Evolutionary conservation across 2,113 vertebrate genomes (phyloP).

Genomic region (Heterotilapia buettikoferi): DNA sequence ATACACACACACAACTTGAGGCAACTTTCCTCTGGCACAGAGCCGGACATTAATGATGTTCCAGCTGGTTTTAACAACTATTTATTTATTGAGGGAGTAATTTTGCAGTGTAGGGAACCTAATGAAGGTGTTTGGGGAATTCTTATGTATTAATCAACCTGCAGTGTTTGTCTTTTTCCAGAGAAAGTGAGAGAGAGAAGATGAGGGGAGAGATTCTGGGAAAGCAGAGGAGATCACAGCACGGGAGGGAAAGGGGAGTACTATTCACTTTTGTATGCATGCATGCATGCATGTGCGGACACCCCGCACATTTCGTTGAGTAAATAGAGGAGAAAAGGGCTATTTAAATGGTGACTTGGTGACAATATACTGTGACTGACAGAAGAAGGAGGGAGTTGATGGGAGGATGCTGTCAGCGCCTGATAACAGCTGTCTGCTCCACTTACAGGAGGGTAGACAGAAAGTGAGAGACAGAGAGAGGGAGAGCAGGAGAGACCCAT

Average conservation of each 20-base stretch:
- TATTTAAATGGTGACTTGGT: constrained; percentile 50
- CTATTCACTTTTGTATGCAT: not conserved
- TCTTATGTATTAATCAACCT: constrained; percentile 39
- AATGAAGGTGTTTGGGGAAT: constrained; percentile 51
- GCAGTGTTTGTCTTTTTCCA: not conserved
- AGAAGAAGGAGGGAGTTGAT: constrained; percentile 54
- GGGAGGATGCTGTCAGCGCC: constrained; percentile 60
- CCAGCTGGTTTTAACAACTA: constrained; percentile 57
- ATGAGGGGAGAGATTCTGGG: not conserved
- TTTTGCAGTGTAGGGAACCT: constrained; percentile 39
- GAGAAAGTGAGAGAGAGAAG: not conserved
- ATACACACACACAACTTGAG: not conserved
- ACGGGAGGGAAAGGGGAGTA: not conserved
- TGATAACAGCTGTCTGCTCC: constrained; percentile 68
- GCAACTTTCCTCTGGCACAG: constrained; percentile 36
- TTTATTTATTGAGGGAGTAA: constrained; percentile 59
- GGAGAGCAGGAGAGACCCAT: not conserved
- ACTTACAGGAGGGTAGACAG: constrained; percentile 29
- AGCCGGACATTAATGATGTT: constrained; percentile 62
- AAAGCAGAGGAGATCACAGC: not conserved
- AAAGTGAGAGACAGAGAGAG: constrained; percentile 21
- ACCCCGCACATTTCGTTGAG: not conserved
- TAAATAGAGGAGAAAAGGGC: constrained; percentile 26
- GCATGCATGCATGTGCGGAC: not conserved
- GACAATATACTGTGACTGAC: constrained; percentile 65